Base-by-base conservation (phyloP, 2,888 invertebrate genomes). In the Andricus curvator region DNA sequence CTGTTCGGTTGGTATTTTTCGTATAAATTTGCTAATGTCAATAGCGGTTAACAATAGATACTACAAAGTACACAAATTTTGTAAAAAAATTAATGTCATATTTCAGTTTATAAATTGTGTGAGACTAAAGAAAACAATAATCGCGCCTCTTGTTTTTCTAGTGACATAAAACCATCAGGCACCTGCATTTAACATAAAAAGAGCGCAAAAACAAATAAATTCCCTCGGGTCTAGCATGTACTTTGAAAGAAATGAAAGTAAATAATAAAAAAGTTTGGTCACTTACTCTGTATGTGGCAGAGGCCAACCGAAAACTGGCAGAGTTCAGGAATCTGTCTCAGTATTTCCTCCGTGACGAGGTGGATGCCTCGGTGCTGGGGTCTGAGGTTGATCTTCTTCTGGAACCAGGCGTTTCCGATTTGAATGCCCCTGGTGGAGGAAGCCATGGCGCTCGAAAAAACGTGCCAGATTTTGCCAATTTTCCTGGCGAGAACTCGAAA, bases 341-440 rank as follows among this genome's bases (percentile, higher is more conserved):
- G 95, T 92, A 99, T 98, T 95, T 99, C 98, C 94, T 99, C 98
- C 87, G 98, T 98, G 90, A 99, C 98, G 91, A 99, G 95, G 95
- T 99, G 99, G 93, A 99, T 98, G 92, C 99, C 99, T 93, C 99
- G 95, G 94, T 98, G 98, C 94, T 98, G 98, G 91, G 98, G 98
- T 93, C 98, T 95, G 93, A 99, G 95, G 94, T 98, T 97, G 93
- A 99, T 96, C 95, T 98, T 98, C 94, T 97, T 96, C 95, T 99
- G 99, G 95, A 98, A 98, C 99, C 99, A 99, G 94, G 98, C 98
- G 93, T 98, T 97, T 94, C 98, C 98, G 93, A 97, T 97, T 95
- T 98, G 98, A 94, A 98, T 96, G 94, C 97, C 97, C 76, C 83
- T 80, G 70, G 62, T 83, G 77, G 83, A 82, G 94, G 97, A 97